Evolutionary conservation across 35 echinoderm and acorn worm genomes (phyloP).

Genomic region (Acanthaster planci): DNA sequence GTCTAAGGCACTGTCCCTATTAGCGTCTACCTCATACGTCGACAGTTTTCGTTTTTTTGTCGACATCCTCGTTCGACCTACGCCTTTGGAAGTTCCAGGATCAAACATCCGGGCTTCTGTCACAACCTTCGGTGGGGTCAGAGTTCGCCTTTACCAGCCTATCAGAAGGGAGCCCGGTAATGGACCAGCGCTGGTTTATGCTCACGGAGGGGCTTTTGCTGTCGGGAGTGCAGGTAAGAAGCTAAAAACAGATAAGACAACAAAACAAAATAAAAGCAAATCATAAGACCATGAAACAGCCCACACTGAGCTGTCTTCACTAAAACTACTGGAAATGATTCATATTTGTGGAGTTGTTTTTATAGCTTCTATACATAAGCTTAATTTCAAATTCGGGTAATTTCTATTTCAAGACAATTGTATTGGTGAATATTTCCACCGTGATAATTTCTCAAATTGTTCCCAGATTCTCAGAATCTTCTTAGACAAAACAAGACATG

Average conservation of each 20-base stretch:
- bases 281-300: not conserved
- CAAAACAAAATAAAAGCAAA: not conserved
- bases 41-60: not conserved
- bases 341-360: too few species aligned
- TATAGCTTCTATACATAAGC: too few species aligned
- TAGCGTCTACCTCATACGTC: not conserved
- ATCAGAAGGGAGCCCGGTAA: not conserved
- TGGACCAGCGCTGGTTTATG: constrained; percentile 40
- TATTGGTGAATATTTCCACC: too few species aligned
- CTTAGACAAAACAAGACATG: too few species aligned
- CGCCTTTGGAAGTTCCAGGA: constrained; percentile 21
- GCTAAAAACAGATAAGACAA: not conserved
- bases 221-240: constrained; percentile 52
- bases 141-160: constrained; percentile 52
- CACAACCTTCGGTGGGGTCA: constrained; percentile 37
- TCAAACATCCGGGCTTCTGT: constrained; percentile 43
- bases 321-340: too few species aligned
- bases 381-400: too few species aligned
- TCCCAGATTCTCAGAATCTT: too few species aligned
- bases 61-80: not conserved
- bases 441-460: too few species aligned
- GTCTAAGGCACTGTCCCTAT: not conserved
- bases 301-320: not conserved
- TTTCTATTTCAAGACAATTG: too few species aligned
- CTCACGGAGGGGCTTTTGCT: constrained; percentile 57